Percentiles rank a stretch among this genome's conserved stretches.
phyloP scores from a whole-genome alignment of 2,888 invertebrate species.

The Sepiola atlantica region DNA sequence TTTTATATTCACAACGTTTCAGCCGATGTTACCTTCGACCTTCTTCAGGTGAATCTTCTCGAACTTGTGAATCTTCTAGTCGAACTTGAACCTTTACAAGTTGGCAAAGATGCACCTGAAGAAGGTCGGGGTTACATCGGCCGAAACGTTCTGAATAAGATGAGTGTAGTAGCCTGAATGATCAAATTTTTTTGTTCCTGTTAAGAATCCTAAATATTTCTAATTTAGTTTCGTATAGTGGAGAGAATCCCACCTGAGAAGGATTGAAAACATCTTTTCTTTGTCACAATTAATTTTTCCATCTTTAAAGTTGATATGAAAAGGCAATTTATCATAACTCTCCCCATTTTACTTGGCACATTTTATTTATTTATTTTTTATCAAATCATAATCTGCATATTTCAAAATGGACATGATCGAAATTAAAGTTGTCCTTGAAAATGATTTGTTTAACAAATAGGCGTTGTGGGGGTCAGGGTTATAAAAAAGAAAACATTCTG shows the following conservation, averaged over 20 bases:
- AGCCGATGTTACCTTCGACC: no score
- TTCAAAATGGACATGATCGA: neutral
- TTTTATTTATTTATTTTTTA: neutral
- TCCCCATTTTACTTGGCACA: neutral
- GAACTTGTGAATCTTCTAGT: no score
- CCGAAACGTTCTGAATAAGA: no score
- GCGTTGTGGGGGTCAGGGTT: neutral
- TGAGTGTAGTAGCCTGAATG: no score
- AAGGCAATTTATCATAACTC: neutral
- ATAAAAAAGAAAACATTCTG: neutral
- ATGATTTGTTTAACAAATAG: neutral
- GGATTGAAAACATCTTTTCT: neutral
- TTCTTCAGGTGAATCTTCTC: no score
- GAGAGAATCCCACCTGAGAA: slow-evolving; percentile 6
- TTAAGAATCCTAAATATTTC: no score
- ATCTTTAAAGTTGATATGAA: neutral
- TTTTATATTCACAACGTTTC: no score
- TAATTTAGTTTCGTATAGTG: neutral
- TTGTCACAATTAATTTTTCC: neutral
- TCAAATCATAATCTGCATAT: neutral
- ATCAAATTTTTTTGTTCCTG: no score
- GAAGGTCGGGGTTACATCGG: no score
- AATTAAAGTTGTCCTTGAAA: neutral
- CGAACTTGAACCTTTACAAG: no score
- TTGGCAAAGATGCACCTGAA: no score